Evolutionary conservation across 2,113 vertebrate genomes (phyloP).

Genomic region (Isurus oxyrinchus): DNA sequence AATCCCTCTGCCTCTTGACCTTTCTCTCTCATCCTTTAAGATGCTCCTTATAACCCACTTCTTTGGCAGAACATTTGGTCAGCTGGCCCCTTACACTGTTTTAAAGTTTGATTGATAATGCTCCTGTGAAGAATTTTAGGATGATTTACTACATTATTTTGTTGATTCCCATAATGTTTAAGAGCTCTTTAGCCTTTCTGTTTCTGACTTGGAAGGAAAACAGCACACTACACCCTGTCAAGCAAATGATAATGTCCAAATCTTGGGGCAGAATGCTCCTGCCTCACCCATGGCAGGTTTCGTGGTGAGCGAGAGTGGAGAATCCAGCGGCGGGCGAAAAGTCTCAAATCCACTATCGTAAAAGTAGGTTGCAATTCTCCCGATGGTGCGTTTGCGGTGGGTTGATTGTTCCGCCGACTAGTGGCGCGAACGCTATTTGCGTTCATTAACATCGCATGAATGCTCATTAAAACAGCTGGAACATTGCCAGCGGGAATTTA

Average conservation of each 20-base stretch:
- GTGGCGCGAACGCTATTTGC: too few species aligned
- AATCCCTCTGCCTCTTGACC: too few species aligned
- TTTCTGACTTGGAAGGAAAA: background rate
- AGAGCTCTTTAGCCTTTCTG: background rate
- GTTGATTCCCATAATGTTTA: background rate
- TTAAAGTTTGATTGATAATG: background rate
- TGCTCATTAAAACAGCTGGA: too few species aligned
- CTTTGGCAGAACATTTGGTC: background rate
- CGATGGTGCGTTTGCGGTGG: too few species aligned
- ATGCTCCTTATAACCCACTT: background rate
- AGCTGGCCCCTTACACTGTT: background rate
- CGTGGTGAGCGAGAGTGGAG: too few species aligned
- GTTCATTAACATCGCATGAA: too few species aligned
- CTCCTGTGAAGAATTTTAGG: background rate
- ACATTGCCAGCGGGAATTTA: too few species aligned
- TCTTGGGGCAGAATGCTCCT: background rate
- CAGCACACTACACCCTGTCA: background rate
- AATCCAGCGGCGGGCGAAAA: too few species aligned
- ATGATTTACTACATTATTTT: background rate
- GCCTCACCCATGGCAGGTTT: too few species aligned
- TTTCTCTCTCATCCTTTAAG: background rate
- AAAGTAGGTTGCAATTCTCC: too few species aligned
- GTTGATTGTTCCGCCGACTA: too few species aligned
- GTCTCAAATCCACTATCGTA: too few species aligned
- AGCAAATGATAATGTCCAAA: background rate